Percentiles rank a stretch among this genome's conserved stretches.
phyloP scores from a whole-genome alignment of 2,888 invertebrate genomes.

The Tipula unca region DNA sequence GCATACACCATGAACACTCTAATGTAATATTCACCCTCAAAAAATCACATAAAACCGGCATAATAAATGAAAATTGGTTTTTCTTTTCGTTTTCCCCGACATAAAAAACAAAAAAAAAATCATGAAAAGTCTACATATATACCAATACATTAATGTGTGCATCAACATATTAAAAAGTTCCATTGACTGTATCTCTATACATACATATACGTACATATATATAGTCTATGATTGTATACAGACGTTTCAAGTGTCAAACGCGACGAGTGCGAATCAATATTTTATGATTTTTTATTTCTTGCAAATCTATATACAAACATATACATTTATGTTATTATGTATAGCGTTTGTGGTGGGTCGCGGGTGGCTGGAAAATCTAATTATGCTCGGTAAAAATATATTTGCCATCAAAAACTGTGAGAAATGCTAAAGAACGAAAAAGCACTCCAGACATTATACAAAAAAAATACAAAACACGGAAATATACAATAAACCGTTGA shows the following conservation, averaged over 20 bases:
- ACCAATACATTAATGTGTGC: background rate
- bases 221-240: background rate
- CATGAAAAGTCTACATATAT: background rate
- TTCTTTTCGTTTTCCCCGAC: background rate
- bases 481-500: background rate
- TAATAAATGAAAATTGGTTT: constrained; percentile 2
- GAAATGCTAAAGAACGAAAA: background rate
- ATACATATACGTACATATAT: background rate
- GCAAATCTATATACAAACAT: no score
- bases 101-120: background rate
- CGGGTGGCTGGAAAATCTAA: background rate
- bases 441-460: background rate
- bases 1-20: background rate
- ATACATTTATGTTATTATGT: no score
- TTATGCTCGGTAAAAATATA: background rate
- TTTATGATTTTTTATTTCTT: background rate
- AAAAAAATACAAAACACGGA: background rate
- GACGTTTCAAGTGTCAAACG: background rate
- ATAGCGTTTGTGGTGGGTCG: background rate
- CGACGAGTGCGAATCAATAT: background rate
- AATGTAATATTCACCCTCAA: background rate
- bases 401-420: background rate
- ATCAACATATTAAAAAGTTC: background rate
- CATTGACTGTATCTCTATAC: background rate
- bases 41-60: background rate